phyloP scores from a whole-genome alignment of 2,113 vertebrate species.

The Brachypodius melanocephalos region DNA sequence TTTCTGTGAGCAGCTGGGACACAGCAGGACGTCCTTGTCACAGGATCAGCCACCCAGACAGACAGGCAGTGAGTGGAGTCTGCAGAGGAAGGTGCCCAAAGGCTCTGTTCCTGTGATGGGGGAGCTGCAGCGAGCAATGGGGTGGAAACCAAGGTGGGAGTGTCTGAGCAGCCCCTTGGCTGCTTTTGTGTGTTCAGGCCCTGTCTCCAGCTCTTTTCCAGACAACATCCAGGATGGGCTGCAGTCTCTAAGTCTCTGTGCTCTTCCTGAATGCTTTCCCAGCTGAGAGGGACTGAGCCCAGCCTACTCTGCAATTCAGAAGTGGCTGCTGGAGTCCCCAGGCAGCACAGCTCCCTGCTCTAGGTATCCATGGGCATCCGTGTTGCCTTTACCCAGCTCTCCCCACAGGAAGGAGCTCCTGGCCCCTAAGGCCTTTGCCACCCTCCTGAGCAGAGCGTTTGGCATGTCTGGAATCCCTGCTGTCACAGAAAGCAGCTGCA shows the following conservation, averaged over 20 bases:
- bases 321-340: neutral
- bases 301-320: neutral
- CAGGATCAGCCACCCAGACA: neutral
- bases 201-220: neutral
- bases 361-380: accelerated
- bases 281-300: neutral
- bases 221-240: neutral
- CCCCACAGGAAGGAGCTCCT: neutral
- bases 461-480: neutral
- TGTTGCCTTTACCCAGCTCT: neutral
- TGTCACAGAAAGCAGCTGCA: neutral
- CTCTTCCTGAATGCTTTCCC: neutral
- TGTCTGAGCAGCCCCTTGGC: neutral
- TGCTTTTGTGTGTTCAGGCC: neutral
- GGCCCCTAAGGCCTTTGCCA: neutral
- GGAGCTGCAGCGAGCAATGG: neutral
- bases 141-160: neutral
- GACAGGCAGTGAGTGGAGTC: neutral
- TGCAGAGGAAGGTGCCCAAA: neutral
- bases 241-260: neutral
- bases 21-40: neutral
- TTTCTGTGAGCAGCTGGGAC: neutral
- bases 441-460: neutral
- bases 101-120: neutral
- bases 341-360: neutral